These are phyloP conservation scores for Zaprionus gabonicus DNA, from an alignment of 1,140 invertebrate species.

Conservation along the genomic window DNA sequence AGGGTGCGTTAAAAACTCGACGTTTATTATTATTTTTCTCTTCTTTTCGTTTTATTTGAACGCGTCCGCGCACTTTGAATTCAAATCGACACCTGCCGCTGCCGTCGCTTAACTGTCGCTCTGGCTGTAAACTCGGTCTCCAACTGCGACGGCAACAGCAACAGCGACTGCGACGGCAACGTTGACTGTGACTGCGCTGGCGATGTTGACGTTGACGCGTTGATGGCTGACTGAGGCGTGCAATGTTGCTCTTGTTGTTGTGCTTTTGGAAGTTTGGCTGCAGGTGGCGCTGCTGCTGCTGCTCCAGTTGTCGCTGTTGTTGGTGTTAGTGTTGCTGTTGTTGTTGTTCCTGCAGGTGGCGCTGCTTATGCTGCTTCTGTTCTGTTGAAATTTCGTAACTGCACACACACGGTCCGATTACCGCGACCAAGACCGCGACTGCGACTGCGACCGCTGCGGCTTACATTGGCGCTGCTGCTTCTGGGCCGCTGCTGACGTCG, in stretches of 20 bases:
- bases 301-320: slow-evolving; percentile 36
- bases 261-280: slow-evolving; percentile 4
- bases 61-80: slow-evolving; percentile 67
- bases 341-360: slow-evolving; percentile 18
- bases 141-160: slow-evolving; percentile 42
- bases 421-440: neutral
- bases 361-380: slow-evolving; percentile 13
- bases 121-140: slow-evolving; percentile 42
- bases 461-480: slow-evolving; percentile 9
- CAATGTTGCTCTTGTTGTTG: slow-evolving; percentile 5
- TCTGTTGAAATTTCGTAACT: slow-evolving; percentile 62
- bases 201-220: neutral
- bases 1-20: neutral
- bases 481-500: slow-evolving; percentile 7
- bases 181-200: slow-evolving; percentile 11
- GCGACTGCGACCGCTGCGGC: slow-evolving; percentile 33
- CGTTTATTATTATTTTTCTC: slow-evolving; percentile 12
- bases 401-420: slow-evolving; percentile 40
- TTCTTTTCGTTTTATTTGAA: slow-evolving; percentile 3
- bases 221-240: slow-evolving; percentile 12
- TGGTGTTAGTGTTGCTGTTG: slow-evolving; percentile 28
- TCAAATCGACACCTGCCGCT: slow-evolving; percentile 78
- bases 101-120: slow-evolving; percentile 71
- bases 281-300: slow-evolving; percentile 15
- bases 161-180: slow-evolving; percentile 10